A percentile compares a stretch with the other conserved stretches of the same genome.
Conservation (phyloP, 2,113 vertebrate genomes). For the Ancistrus triradiatus region DNA sequence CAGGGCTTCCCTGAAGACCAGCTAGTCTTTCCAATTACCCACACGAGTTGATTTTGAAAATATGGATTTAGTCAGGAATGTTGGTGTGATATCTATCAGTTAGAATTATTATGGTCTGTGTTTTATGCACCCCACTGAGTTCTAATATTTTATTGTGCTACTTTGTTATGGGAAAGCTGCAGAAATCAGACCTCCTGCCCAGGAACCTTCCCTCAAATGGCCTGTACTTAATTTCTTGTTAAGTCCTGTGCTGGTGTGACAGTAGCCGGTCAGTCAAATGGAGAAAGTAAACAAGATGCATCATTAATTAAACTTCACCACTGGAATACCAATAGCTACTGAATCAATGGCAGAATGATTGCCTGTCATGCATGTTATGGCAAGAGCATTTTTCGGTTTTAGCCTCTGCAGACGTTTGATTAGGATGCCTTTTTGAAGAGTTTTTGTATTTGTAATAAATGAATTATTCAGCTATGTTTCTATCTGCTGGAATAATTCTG, state of each 20-base stretch:
- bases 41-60: too few species aligned
- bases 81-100: too few species aligned
- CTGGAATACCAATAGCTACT: conserved; percentile 37
- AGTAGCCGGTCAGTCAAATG: conserved; percentile 15
- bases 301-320: conserved; percentile 41
- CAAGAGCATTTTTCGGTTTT: conserved; percentile 26
- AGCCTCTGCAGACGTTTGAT: conserved; percentile 29
- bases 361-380: conserved; percentile 44
- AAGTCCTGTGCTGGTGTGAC: conserved; percentile 11
- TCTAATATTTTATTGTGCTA: too few species aligned
- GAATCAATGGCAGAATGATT: conserved; percentile 40
- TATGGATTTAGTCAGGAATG: too few species aligned
- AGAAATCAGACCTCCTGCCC: not conserved
- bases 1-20: too few species aligned
- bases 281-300: conserved; percentile 35
- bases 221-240: not conserved
- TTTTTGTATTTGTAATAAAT: conserved; percentile 30
- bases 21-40: too few species aligned
- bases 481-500: conserved; percentile 15
- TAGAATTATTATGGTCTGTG: too few species aligned
- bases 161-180: not conserved
- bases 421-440: too few species aligned
- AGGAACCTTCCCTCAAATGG: not conserved
- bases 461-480: conserved; percentile 34
- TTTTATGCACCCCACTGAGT: too few species aligned